Evolutionary conservation across 2,797 vertebrate genomes (phyloP), one percentile per base, ranked within the genome.

Genomic region (Neoniphon sammara): DNA sequence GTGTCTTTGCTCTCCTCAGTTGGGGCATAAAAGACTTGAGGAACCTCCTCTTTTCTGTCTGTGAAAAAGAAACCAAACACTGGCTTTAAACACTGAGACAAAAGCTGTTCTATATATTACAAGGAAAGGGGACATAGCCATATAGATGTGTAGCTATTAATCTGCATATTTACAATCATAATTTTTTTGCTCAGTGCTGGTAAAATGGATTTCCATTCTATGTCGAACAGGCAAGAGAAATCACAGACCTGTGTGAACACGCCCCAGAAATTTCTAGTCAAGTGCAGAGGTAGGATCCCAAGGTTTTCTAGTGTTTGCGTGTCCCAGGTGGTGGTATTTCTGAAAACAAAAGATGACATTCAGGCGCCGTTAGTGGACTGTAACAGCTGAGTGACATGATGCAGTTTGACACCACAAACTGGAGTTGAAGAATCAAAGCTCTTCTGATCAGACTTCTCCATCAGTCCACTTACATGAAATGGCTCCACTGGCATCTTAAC

Each of bases 241-340:
- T 52, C 34, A 83, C 83, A 23, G 87, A 93, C 92, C 18, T 0
- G 11, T 39, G 7, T 67, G 0, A 94, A 71, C 0, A 14, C 1
- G 18, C n/a, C 20, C 91, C 91, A 94, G 78, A 91, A 60, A 56
- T 74, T 62, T 17, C 18, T 44, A 5, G 85, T 89, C 3, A 93
- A 78, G 66, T 91, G 89, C 0, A 93, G 71, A 46, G 92, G 89
- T 17, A 94, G 85, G 39, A 6, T 59, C 2, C 56, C 83, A 4
- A 94, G 78, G 1, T 82, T n/a, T 14, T 75, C 6, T 59, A 94
- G 70, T 2, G 85, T 93, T 75, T 81, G 46, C 23, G n/a, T 25
- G 55, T 82, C 82, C 93, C 93, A 94, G 30, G 56, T 79, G n/a
- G 25, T 1, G 0, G 15, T 4, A 42, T 73, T 49, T 66, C 93